Evolutionary conservation across 1,140 invertebrate genomes (phyloP).

Genomic region (Planococcus citri): DNA sequence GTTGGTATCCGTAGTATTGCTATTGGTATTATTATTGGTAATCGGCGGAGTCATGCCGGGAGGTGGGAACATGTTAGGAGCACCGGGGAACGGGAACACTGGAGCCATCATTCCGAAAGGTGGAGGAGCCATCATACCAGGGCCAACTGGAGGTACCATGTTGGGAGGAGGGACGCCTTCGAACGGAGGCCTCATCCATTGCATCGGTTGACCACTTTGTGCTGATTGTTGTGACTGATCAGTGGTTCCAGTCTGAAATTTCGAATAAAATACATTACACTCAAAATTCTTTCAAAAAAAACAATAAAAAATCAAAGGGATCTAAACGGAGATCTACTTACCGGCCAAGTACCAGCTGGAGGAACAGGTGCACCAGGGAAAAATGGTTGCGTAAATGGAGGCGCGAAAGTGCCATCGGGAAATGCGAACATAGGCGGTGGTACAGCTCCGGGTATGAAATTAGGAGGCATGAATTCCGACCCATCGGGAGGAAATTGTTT

Average conservation of each 20-base stretch:
- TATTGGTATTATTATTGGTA: slow-evolving; percentile 9
- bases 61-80: slow-evolving; percentile 21
- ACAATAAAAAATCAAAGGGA: too few species aligned
- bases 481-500: slow-evolving; percentile 35
- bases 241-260: not conserved
- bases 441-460: slow-evolving; percentile 22
- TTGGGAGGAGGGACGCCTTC: slow-evolving; percentile 11
- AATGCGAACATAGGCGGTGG: slow-evolving; percentile 5
- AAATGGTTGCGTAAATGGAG: slow-evolving; percentile 12
- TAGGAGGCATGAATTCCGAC: slow-evolving; percentile 36
- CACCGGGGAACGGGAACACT: not conserved
- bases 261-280: too few species aligned
- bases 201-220: slow-evolving; percentile 5
- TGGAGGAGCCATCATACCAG: slow-evolving; percentile 15
- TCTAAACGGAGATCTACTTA: not conserved
- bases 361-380: slow-evolving; percentile 3
- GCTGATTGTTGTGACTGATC: not conserved
- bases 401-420: not conserved
- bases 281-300: slow-evolving; percentile 10
- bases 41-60: not conserved
- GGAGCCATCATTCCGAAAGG: slow-evolving; percentile 14
- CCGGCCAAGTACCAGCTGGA: not conserved
- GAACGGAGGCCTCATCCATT: slow-evolving; percentile 3
- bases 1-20: not conserved
- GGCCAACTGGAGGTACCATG: slow-evolving; percentile 21